These are phyloP conservation scores for Diplodus puntazzo DNA, from an alignment of 2,797 vertebrate species.

Conservation along the genomic window DNA sequence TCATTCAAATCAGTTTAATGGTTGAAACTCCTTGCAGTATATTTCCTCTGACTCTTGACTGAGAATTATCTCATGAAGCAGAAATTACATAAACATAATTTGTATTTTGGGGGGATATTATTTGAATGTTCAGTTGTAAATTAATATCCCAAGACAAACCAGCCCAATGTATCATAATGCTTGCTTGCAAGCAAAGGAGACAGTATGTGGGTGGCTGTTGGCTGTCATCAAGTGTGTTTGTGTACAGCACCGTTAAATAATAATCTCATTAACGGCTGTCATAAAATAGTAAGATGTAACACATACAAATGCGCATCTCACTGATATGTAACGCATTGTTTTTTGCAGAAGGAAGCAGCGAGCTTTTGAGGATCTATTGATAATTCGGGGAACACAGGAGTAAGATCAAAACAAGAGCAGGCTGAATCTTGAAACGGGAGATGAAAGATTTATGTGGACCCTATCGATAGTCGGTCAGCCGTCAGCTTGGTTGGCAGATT, in stretches of 20 bases:
- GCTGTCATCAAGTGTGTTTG: slow-evolving; percentile 65
- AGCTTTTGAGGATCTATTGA: slow-evolving; percentile 49
- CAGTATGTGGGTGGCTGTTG: slow-evolving; percentile 66
- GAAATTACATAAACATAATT: slow-evolving; percentile 49
- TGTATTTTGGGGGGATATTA: slow-evolving; percentile 28
- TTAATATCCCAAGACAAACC: slow-evolving; percentile 46
- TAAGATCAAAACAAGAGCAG: slow-evolving; percentile 62
- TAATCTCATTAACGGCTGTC: slow-evolving; percentile 74
- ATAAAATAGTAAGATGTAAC: slow-evolving; percentile 66
- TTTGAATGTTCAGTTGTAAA: slow-evolving; percentile 50
- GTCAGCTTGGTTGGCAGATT: slow-evolving; percentile 39
- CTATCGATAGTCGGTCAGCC: slow-evolving; percentile 62
- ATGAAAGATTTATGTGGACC: slow-evolving; percentile 73
- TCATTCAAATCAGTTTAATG: slow-evolving; percentile 2
- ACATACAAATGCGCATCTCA: slow-evolving; percentile 52
- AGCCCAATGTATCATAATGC: slow-evolving; percentile 44
- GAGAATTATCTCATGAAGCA: slow-evolving; percentile 42
- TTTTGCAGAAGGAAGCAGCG: slow-evolving; percentile 24
- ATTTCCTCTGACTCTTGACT: slow-evolving; percentile 16
- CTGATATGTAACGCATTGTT: slow-evolving; percentile 30
- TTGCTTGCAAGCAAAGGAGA: slow-evolving; percentile 53
- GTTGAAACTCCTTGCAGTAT: not conserved
- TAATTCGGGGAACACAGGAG: slow-evolving; percentile 37
- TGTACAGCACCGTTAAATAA: slow-evolving; percentile 64
- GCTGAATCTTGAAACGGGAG: slow-evolving; percentile 47